A percentile compares a stretch with the other conserved stretches of the same genome.
Conservation (phyloP, 2,113 vertebrate genomes). For the Excalfactoria chinensis region DNA sequence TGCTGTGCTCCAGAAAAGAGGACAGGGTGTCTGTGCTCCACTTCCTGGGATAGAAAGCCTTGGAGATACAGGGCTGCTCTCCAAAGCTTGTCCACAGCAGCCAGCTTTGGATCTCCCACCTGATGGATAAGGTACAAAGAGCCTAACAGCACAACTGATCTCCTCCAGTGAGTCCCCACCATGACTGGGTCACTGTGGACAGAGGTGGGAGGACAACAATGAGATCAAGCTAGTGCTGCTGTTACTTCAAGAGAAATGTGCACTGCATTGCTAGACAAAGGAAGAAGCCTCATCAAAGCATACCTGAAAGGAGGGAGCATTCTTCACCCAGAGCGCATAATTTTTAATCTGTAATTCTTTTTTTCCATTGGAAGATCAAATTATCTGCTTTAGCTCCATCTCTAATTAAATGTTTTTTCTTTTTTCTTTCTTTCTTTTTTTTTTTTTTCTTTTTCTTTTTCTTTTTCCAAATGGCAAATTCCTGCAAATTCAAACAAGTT, state of each 20-base stretch:
- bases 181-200: neutral
- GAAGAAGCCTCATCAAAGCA: constrained; percentile 66
- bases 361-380: constrained; percentile 59
- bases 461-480: constrained; percentile 69
- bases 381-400: constrained; percentile 58
- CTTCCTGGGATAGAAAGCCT: neutral
- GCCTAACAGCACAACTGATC: neutral
- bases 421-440: constrained; percentile 64
- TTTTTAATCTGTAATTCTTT: constrained; percentile 66
- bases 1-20: neutral
- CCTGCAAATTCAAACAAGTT: constrained; percentile 78
- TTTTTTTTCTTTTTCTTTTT: constrained; percentile 65
- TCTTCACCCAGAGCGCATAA: constrained; percentile 40
- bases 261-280: neutral
- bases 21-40: neutral
- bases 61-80: neutral
- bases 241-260: neutral
- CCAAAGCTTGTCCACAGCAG: neutral
- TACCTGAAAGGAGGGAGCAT: constrained; percentile 40
- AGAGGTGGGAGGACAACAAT: neutral
- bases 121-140: neutral
- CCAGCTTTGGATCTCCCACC: neutral
- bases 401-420: constrained; percentile 69
- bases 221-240: neutral
- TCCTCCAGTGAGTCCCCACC: neutral